Evolutionary conservation across 2,113 vertebrate genomes (phyloP).

Genomic region (Phocoena phocoena): DNA sequence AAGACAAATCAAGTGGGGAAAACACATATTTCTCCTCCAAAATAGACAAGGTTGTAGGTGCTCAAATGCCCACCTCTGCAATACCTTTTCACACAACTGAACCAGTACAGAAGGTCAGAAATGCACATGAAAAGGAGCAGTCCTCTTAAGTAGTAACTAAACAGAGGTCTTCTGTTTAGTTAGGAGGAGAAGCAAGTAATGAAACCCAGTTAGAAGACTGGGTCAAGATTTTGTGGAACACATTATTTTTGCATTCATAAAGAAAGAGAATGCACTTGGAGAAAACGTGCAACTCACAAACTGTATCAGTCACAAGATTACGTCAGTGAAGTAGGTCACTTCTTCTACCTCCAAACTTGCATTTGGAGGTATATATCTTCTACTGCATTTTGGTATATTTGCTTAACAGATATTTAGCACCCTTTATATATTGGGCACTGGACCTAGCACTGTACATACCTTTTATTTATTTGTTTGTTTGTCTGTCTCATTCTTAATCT

Average conservation of each 20-base stretch:
- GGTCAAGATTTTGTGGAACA: not conserved
- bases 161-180: not conserved
- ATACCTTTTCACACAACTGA: not conserved
- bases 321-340: not conserved
- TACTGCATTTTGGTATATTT: not conserved
- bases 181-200: not conserved
- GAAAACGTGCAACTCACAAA: not conserved
- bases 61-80: not conserved
- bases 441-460: not conserved
- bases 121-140: not conserved
- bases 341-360: not conserved
- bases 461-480: no score
- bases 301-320: not conserved
- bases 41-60: not conserved
- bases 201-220: not conserved
- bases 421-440: not conserved
- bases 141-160: not conserved
- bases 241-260: not conserved
- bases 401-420: not conserved
- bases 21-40: not conserved
- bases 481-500: no score
- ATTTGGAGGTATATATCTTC: no score
- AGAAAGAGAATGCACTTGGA: not conserved
- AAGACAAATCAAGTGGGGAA: not conserved
- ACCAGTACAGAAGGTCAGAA: not conserved